Evolutionary conservation across 2,888 invertebrate genomes (phyloP).

Genomic region (Phaonia tiefii): DNA sequence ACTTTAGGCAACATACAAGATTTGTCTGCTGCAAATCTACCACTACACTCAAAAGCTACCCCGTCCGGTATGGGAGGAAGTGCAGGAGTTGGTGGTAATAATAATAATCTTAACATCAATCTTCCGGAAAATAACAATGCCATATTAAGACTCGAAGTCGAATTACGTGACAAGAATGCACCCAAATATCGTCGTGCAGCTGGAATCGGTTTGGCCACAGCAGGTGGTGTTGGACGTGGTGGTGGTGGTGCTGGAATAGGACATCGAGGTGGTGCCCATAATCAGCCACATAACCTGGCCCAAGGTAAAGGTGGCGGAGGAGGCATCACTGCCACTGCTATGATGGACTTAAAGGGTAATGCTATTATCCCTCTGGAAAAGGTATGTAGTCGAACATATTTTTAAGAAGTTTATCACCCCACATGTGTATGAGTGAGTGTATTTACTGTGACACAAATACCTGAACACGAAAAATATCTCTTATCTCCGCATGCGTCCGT

Average conservation of each 20-base stretch:
- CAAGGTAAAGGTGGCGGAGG: conserved; percentile 66
- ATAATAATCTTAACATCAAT: conserved; percentile 81
- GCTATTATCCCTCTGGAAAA: conserved; percentile 86
- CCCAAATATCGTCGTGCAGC: conserved; percentile 79
- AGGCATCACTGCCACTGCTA: conserved; percentile 48
- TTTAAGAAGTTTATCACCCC: not conserved
- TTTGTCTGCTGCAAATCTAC: conserved; percentile 57
- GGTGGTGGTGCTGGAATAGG: conserved; percentile 55
- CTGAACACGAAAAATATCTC: not conserved
- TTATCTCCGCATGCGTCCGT: too few species aligned
- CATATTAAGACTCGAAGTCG: conserved; percentile 80
- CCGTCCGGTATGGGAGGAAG: conserved; percentile 45
- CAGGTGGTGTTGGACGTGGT: conserved; percentile 64
- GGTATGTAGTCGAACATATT: conserved; percentile 71
- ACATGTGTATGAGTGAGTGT: not conserved
- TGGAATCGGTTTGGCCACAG: conserved; percentile 79
- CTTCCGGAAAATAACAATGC: conserved; percentile 80
- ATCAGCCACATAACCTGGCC: conserved; percentile 72
- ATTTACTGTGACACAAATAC: not conserved
- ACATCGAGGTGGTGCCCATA: conserved; percentile 69
- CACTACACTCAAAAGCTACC: conserved; percentile 64
- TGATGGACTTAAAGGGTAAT: conserved; percentile 75
- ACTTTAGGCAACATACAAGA: conserved; percentile 74
- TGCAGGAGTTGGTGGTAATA: conserved; percentile 67
- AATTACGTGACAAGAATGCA: conserved; percentile 81